Conservation (phyloP, 2,888 invertebrate species). For the Leptopilina drosophilae region DNA sequence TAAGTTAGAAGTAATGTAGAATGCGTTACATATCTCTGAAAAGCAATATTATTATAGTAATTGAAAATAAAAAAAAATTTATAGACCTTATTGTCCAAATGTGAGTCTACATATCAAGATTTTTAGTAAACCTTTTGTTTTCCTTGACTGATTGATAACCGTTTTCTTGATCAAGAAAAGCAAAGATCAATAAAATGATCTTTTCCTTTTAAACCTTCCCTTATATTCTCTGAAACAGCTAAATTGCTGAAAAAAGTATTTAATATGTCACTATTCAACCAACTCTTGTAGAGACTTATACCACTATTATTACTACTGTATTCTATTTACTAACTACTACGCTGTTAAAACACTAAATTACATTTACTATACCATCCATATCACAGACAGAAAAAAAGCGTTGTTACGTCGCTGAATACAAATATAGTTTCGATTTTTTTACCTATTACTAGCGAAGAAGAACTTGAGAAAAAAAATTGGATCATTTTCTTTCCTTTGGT, state of each 20-base stretch:
- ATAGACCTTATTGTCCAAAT: slow-evolving; percentile 59
- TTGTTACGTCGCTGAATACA: slow-evolving; percentile 21
- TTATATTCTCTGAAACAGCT: slow-evolving; percentile 18
- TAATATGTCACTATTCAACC: slow-evolving; percentile 30
- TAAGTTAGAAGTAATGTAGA: slow-evolving; percentile 56
- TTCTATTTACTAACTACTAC: slow-evolving; percentile 17
- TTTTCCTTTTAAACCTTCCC: not conserved
- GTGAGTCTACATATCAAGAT: slow-evolving; percentile 70
- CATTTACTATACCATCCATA: slow-evolving; percentile 24
- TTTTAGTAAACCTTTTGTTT: slow-evolving; percentile 43
- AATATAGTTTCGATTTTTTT: not conserved
- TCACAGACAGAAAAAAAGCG: slow-evolving; percentile 17
- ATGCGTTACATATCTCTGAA: slow-evolving; percentile 53
- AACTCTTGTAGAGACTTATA: slow-evolving; percentile 27
- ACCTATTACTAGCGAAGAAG: not conserved
- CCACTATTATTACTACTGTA: slow-evolving; percentile 38
- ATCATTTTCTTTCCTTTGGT: slow-evolving; percentile 27
- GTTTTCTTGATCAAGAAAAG: not conserved
- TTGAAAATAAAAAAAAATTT: slow-evolving; percentile 49
- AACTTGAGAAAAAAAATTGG: not conserved
- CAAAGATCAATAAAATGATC: not conserved
- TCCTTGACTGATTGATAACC: slow-evolving; percentile 19
- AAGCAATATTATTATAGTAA: slow-evolving; percentile 12
- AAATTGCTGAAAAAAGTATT: slow-evolving; percentile 24
- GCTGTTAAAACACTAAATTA: slow-evolving; percentile 24